Conservation (phyloP, 2,888 invertebrate species). For the Fragum whitleyi region DNA sequence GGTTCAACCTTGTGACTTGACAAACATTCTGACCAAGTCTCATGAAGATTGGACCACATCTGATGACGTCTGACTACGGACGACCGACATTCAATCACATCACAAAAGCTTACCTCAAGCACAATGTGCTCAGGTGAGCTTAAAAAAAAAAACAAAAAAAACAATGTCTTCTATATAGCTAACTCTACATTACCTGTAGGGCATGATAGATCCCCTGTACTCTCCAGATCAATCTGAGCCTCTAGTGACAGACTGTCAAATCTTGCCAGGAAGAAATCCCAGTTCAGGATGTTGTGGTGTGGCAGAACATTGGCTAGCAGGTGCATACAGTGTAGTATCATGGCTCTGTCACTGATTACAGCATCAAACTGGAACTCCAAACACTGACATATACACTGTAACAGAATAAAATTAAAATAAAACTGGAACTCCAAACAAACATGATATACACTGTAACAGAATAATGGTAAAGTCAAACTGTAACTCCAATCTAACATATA, state of each 20-base stretch:
- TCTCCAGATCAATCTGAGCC: constrained; percentile 93
- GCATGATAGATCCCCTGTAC: constrained; percentile 91
- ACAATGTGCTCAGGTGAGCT: too few species aligned
- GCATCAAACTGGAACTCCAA: constrained; percentile 99
- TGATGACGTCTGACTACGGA: too few species aligned
- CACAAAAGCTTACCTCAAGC: too few species aligned
- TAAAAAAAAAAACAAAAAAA: too few species aligned
- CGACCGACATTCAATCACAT: too few species aligned
- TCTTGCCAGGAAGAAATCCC: constrained; percentile 98
- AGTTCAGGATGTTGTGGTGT: constrained; percentile 95
- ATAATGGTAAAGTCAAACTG: background rate
- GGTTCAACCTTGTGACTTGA: too few species aligned
- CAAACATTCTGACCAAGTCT: too few species aligned
- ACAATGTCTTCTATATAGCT: too few species aligned
- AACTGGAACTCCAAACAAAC: background rate
- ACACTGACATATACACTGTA: constrained; percentile 92
- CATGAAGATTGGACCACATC: too few species aligned
- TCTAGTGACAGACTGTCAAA: constrained; percentile 98
- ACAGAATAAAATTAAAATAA: constrained; percentile 24
- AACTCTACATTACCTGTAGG: constrained; percentile 88
- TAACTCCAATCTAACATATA: background rate
- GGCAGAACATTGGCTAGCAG: constrained; percentile 97
- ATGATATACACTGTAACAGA: background rate
- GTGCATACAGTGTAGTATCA: constrained; percentile 97
- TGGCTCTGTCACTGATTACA: constrained; percentile 97